phyloP scores from a whole-genome alignment of 2,113 vertebrate species.

The Mus pahari region DNA sequence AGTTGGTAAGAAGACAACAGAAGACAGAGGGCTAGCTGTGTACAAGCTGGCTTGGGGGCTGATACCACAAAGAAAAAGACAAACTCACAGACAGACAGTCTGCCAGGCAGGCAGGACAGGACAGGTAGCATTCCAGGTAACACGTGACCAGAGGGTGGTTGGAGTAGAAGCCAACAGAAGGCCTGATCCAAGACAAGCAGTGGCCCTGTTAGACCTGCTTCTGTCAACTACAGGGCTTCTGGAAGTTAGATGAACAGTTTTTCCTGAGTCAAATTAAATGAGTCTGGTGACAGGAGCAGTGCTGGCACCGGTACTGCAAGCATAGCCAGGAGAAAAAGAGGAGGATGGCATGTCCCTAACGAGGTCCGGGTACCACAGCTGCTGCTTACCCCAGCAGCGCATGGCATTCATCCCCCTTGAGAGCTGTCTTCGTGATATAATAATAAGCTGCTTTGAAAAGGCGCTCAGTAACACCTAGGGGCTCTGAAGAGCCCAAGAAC shows the following conservation, averaged over 20 bases:
- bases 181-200: slow-evolving; percentile 71
- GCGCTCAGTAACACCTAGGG: slow-evolving; percentile 93
- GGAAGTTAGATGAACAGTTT: slow-evolving; percentile 91
- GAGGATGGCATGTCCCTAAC: slow-evolving; percentile 96
- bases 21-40: neutral
- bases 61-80: neutral
- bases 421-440: slow-evolving; percentile 94
- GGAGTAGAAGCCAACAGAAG: slow-evolving; percentile 72
- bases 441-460: slow-evolving; percentile 97
- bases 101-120: neutral
- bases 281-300: slow-evolving; percentile 92
- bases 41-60: neutral
- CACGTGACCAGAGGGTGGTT: slow-evolving; percentile 66
- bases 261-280: slow-evolving; percentile 94
- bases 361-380: slow-evolving; percentile 91
- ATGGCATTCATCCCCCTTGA: slow-evolving; percentile 89
- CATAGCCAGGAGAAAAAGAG: slow-evolving; percentile 92
- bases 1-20: neutral
- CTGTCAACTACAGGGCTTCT: slow-evolving; percentile 89
- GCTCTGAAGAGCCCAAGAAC: slow-evolving; percentile 95
- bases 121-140: slow-evolving; percentile 57
- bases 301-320: slow-evolving; percentile 95
- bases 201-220: slow-evolving; percentile 89
- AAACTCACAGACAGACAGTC: neutral
- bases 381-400: slow-evolving; percentile 96